Evolutionary conservation across 23 tunicate species (phyloP).

Genomic region (Phallusia fumigata): DNA sequence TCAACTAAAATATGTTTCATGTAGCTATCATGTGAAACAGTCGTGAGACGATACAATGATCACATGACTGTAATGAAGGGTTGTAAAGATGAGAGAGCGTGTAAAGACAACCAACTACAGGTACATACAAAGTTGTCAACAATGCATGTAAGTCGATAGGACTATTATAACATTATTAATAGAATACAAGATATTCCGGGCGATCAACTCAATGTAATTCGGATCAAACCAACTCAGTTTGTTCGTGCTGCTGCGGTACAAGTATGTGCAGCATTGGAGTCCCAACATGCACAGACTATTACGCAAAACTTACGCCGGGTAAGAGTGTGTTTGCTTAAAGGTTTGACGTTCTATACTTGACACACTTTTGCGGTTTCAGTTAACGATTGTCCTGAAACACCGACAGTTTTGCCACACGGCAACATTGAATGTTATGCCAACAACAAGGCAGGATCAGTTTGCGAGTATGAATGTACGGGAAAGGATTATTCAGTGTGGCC

Average conservation of each 20-base stretch:
- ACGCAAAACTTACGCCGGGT: not conserved
- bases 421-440: not conserved
- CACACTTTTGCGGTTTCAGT: not conserved
- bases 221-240: not conserved
- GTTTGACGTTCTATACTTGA: too few relatives aligned
- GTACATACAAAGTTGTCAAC: not conserved
- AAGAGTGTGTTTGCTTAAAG: not conserved
- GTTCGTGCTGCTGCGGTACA: not conserved
- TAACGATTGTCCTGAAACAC: not conserved
- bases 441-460: not conserved
- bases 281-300: not conserved
- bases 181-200: not conserved
- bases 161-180: not conserved
- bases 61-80: conserved; percentile 16
- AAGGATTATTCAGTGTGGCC: not conserved
- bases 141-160: not conserved
- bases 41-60: not conserved
- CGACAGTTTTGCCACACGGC: not conserved
- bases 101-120: conserved; percentile 38
- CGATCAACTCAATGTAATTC: not conserved
- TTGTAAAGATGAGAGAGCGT: conserved; percentile 43
- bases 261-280: not conserved
- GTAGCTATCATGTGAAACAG: not conserved
- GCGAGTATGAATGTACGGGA: not conserved
- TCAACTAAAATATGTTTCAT: not conserved